A percentile compares a stretch with the other conserved stretches of the same genome.
These are phyloP conservation scores for Zygaena filipendulae DNA, from an alignment of 2,888 invertebrate genomes.

Conservation along the genomic window DNA sequence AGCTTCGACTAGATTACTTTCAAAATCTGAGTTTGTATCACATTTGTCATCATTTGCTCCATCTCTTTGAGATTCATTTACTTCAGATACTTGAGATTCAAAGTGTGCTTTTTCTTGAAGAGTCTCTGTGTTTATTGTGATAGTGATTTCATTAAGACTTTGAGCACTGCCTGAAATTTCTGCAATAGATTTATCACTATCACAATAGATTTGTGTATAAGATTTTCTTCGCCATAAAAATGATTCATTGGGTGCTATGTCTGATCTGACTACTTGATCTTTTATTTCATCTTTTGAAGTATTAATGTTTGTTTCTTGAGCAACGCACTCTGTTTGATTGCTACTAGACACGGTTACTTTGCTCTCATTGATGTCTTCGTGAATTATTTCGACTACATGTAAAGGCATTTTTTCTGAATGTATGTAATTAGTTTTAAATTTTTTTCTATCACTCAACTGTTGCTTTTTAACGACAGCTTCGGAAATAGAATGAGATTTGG, in stretches of 20 bases:
- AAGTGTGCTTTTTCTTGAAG: neutral
- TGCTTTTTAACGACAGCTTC: constrained; percentile 38
- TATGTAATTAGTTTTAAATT: constrained; percentile 57
- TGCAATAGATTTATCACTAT: constrained; percentile 37
- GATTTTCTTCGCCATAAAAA: constrained; percentile 72
- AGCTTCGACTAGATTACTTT: constrained; percentile 54
- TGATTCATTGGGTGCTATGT: constrained; percentile 71
- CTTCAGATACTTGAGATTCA: constrained; percentile 10
- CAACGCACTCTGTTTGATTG: constrained; percentile 11
- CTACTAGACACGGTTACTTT: constrained; percentile 14
- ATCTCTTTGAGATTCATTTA: constrained; percentile 29
- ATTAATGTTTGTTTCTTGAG: constrained; percentile 11
- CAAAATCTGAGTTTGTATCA: constrained; percentile 44
- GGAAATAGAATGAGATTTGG: constrained; percentile 14
- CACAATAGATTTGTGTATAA: constrained; percentile 45
- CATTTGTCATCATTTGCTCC: constrained; percentile 18
- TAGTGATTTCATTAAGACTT: constrained; percentile 32
- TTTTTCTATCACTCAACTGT: constrained; percentile 48
- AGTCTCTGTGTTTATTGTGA: constrained; percentile 8
- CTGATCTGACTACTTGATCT: constrained; percentile 34
- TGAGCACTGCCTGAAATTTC: constrained; percentile 46
- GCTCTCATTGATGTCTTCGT: constrained; percentile 46
- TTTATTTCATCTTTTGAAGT: constrained; percentile 14
- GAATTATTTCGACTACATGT: constrained; percentile 55
- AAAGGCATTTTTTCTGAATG: constrained; percentile 53